phyloP scores from a whole-genome alignment of 2,113 vertebrate genomes.

The Tachuris rubrigastra region DNA sequence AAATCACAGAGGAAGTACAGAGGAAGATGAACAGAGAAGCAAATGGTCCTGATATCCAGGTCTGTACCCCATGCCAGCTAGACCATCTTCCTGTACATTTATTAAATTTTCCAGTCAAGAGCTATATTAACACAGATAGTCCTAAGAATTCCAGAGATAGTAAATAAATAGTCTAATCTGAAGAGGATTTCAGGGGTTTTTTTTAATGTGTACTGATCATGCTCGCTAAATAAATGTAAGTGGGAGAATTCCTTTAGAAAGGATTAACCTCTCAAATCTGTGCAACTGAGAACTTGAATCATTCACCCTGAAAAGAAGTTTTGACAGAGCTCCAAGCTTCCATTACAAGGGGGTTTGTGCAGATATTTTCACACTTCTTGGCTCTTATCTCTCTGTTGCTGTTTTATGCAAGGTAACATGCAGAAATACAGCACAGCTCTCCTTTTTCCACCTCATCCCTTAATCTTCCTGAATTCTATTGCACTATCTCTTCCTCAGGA shows the following conservation, averaged over 20 bases:
- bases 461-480: constrained; percentile 46
- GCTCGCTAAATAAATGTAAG: neutral
- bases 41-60: neutral
- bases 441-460: constrained; percentile 56
- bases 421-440: constrained; percentile 36
- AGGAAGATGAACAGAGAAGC: neutral
- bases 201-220: neutral
- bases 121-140: neutral
- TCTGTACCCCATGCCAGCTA: neutral
- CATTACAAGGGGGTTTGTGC: neutral
- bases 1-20: neutral
- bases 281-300: neutral
- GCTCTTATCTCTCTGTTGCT: constrained; percentile 6
- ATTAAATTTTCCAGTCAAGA: neutral
- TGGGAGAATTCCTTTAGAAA: neutral
- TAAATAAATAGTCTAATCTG: neutral
- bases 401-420: constrained; percentile 5
- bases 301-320: neutral
- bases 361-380: constrained; percentile 3
- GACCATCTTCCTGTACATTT: neutral
- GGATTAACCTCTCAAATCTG: neutral
- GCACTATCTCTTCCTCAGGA: constrained; percentile 49
- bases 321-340: neutral
- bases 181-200: neutral
- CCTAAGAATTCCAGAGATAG: neutral